phyloP scores from a whole-genome alignment of 2,113 vertebrate species.

The Macroglossus sobrinus region DNA sequence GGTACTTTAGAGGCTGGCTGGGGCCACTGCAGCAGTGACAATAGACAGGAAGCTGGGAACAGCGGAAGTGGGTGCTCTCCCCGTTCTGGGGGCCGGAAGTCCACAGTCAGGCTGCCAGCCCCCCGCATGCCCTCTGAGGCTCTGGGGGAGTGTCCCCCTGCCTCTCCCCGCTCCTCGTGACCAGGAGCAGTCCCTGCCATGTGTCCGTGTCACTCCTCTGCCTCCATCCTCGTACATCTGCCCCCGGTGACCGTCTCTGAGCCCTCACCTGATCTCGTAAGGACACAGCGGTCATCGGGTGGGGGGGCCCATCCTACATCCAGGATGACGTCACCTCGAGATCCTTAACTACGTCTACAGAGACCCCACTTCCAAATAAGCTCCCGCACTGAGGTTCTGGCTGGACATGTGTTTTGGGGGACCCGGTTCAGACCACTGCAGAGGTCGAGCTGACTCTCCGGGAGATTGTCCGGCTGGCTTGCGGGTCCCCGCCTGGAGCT shows the following conservation, averaged over 20 bases:
- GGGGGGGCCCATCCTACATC: background rate
- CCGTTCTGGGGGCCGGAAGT: background rate
- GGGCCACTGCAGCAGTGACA: background rate
- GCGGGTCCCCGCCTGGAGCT: rapidly evolving
- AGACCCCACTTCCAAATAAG: background rate
- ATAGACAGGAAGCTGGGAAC: rapidly evolving
- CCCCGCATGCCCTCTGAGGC: too few relatives aligned
- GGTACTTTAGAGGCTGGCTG: rapidly evolving
- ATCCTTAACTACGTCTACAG: background rate
- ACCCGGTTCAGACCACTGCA: rapidly evolving
- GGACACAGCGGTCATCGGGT: rapidly evolving
- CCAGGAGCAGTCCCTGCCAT: rapidly evolving
- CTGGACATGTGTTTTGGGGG: background rate
- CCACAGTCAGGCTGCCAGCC: background rate
- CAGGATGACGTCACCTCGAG: rapidly evolving
- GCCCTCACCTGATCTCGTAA: too few relatives aligned
- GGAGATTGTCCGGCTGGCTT: rapidly evolving
- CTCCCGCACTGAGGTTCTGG: background rate
- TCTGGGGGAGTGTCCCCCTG: background rate
- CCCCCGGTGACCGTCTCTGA: background rate
- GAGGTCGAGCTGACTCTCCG: background rate
- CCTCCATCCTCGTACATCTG: rapidly evolving
- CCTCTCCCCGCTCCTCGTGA: too few relatives aligned
- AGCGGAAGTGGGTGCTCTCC: background rate
- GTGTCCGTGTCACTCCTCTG: rapidly evolving